These are phyloP conservation scores for Actinia tenebrosa DNA, from an alignment of 64 coral and sea anemone species.

Conservation along the genomic window DNA sequence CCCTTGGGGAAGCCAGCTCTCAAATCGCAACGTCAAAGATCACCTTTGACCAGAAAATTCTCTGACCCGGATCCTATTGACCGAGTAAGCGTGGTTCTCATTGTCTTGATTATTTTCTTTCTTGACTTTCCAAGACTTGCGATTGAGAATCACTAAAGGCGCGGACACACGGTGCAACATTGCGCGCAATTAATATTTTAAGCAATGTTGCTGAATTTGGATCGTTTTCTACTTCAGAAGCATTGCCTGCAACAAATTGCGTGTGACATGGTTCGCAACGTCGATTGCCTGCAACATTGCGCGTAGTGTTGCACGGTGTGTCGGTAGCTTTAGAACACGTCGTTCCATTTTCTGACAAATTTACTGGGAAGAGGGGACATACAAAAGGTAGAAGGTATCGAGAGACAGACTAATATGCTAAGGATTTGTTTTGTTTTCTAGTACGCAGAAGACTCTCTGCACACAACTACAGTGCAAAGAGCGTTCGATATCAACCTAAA, in stretches of 20 bases:
- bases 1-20: constrained; percentile 26
- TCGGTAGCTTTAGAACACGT: no score
- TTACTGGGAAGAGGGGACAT: not conserved
- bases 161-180: no score
- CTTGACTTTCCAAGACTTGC: not conserved
- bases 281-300: no score
- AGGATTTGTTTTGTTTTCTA: not conserved
- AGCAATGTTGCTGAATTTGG: no score
- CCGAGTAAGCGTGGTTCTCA: not conserved
- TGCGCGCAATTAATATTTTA: no score
- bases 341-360: no score
- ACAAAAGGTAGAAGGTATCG: no score
- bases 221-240: no score
- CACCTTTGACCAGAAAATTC: constrained; percentile 55
- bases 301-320: no score
- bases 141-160: not conserved
- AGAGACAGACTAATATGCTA: not conserved
- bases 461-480: constrained; percentile 32
- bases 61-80: constrained; percentile 65
- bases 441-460: constrained; percentile 51
- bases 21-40: constrained; percentile 15
- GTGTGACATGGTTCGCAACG: no score
- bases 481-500: constrained; percentile 74
- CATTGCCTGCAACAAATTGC: no score
- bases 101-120: not conserved